Conservation (phyloP, 2,888 invertebrate genomes). For the Ophion slaviceki region DNA sequence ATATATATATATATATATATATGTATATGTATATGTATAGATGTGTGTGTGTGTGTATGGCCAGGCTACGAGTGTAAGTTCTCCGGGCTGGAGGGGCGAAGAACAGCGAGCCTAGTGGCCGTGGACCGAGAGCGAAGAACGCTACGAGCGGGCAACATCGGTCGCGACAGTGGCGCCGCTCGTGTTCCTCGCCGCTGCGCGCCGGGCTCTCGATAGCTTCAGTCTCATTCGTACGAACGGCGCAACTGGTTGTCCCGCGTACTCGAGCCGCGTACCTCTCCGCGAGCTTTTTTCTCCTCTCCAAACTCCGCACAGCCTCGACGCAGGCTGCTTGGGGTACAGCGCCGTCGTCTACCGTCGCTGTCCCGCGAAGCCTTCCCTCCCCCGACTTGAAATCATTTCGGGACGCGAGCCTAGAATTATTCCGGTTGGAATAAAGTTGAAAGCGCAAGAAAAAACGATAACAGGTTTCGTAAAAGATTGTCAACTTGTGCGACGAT, state of each 20-base stretch:
- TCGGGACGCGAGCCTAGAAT: background rate
- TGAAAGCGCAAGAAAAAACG: background rate
- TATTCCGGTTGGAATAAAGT: background rate
- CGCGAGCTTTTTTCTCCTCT: background rate
- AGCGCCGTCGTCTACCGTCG: background rate
- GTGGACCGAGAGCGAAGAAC: conserved; percentile 27
- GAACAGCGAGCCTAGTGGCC: background rate
- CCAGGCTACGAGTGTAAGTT: conserved; percentile 43
- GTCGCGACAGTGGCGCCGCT: conserved; percentile 73
- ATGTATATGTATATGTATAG: too few species aligned
- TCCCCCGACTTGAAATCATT: background rate
- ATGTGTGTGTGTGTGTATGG: background rate
- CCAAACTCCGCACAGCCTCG: background rate
- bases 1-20: too few species aligned
- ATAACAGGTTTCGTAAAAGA: background rate
- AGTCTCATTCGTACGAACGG: conserved; percentile 74
- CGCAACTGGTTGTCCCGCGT: conserved; percentile 69
- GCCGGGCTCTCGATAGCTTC: conserved; percentile 71
- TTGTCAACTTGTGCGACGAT: background rate
- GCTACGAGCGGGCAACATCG: conserved; percentile 34
- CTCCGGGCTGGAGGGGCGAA: conserved; percentile 5
- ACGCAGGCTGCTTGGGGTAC: background rate
- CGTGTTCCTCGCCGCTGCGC: conserved; percentile 67
- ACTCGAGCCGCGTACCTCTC: background rate
- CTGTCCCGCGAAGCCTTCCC: conserved; percentile 1